Conservation (phyloP, 2,113 vertebrate genomes). For the Bos javanicus region DNA sequence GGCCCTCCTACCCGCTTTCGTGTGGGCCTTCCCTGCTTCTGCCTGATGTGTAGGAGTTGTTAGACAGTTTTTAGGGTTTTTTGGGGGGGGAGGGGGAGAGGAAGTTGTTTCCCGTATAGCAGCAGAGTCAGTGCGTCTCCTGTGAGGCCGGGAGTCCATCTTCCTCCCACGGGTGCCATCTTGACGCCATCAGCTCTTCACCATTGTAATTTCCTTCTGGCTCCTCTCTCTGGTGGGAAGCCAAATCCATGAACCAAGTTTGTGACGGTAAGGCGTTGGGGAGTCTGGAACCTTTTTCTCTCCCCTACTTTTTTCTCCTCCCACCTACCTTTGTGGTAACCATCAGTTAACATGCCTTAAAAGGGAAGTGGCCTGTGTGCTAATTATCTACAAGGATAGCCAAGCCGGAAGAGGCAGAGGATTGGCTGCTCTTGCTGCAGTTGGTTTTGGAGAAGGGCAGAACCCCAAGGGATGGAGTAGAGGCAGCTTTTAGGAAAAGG, state of each 20-base stretch:
- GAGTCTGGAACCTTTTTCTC: neutral
- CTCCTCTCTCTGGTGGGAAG: neutral
- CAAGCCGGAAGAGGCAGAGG: neutral
- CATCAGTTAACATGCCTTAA: neutral
- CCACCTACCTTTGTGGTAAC: neutral
- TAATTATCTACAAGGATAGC: neutral
- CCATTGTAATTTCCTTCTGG: neutral
- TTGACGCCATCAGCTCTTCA: neutral
- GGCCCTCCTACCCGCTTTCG: neutral
- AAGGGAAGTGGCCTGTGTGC: neutral
- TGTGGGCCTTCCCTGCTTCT: neutral
- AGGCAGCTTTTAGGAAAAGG: neutral
- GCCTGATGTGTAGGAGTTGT: neutral
- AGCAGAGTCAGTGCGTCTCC: neutral
- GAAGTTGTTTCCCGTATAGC: neutral
- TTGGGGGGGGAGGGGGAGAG: neutral
- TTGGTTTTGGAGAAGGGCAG: neutral
- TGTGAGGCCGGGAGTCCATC: neutral
- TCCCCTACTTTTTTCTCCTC: neutral
- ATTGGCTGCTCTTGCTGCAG: neutral
- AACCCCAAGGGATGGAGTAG: neutral
- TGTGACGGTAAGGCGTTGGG: neutral
- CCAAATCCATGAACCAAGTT: neutral
- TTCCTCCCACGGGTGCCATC: fast-evolving
- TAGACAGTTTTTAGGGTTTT: neutral